Evolutionary conservation across 2,113 vertebrate genomes (phyloP).

Genomic region (Cinclus mexicanus): DNA sequence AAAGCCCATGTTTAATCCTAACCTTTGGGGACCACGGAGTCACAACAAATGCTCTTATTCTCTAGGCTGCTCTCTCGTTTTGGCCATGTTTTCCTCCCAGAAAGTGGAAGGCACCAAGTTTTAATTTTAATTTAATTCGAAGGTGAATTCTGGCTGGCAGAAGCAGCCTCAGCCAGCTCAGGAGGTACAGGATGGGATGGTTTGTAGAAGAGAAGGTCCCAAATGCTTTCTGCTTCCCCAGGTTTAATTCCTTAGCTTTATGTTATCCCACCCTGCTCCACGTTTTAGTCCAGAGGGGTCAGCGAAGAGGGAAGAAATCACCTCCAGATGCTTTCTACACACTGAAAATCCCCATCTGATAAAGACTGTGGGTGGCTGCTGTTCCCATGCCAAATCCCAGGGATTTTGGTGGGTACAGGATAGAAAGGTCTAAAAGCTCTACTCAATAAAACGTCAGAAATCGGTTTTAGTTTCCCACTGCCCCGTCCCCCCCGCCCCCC

Average conservation of each 20-base stretch:
- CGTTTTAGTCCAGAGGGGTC: not conserved
- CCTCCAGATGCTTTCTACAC: not conserved
- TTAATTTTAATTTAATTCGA: not conserved
- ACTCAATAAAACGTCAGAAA: not conserved
- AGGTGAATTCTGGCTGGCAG: not conserved
- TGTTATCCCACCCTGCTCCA: not conserved
- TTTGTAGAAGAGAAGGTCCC: not conserved
- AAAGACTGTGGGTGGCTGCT: not conserved
- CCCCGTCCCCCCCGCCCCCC: rapidly evolving
- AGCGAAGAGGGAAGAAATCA: not conserved
- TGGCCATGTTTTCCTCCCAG: not conserved
- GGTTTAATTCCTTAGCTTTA: not conserved
- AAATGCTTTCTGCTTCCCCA: not conserved
- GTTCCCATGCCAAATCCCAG: not conserved
- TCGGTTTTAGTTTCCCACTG: not conserved
- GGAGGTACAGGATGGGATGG: not conserved
- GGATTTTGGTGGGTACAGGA: not conserved
- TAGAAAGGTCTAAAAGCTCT: not conserved
- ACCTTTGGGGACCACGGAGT: not conserved
- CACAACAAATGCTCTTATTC: not conserved
- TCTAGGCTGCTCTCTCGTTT: not conserved
- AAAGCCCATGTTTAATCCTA: not conserved
- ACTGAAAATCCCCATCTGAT: not conserved
- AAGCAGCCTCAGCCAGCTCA: not conserved
- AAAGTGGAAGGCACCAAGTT: not conserved